These are phyloP conservation scores for Ormia ochracea DNA, from an alignment of 2,888 invertebrate species.

Conservation along the genomic window DNA sequence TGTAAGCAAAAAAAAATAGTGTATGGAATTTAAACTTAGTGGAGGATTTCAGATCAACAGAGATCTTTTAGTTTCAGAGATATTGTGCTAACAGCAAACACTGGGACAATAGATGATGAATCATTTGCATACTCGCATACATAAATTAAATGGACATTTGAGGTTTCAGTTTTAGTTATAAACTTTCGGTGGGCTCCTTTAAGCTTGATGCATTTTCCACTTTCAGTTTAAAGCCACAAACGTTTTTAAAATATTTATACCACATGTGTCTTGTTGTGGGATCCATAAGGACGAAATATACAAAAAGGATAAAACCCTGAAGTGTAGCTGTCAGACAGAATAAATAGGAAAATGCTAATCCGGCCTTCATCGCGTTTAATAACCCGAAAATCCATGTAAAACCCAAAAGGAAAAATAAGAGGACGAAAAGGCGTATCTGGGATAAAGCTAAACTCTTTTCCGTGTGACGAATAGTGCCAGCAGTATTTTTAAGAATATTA, in stretches of 20 bases:
- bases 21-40: no score
- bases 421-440: constrained; percentile 79
- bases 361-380: constrained; percentile 78
- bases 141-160: neutral
- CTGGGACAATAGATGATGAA: neutral
- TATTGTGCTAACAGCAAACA: no score
- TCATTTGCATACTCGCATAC: neutral
- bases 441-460: constrained; percentile 72
- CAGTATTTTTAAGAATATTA: constrained; percentile 78
- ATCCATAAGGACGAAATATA: constrained; percentile 80
- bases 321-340: constrained; percentile 81
- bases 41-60: no score
- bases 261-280: constrained; percentile 79
- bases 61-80: no score
- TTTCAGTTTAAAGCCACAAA: constrained; percentile 56
- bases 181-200: constrained; percentile 65
- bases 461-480: constrained; percentile 77
- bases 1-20: no score
- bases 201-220: constrained; percentile 60
- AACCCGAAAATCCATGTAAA: constrained; percentile 81
- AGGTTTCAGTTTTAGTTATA: constrained; percentile 23
- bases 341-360: constrained; percentile 79
- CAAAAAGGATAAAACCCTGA: constrained; percentile 81
- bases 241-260: constrained; percentile 66
- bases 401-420: constrained; percentile 80